phyloP scores from a whole-genome alignment of 2,113 vertebrate genomes.

The Erinaceus europaeus region DNA sequence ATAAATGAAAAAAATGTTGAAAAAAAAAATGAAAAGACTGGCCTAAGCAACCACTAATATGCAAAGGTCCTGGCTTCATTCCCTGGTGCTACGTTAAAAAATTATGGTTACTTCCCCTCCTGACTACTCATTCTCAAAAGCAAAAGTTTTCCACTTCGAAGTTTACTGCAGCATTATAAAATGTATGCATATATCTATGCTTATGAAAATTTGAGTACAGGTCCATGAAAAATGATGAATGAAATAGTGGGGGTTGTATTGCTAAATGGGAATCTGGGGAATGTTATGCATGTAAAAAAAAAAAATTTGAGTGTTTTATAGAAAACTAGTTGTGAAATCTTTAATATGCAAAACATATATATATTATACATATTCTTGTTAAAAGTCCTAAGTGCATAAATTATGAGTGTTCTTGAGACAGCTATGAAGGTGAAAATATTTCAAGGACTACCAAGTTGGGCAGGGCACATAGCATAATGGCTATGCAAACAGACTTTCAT shows the following conservation, averaged over 20 bases:
- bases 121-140: background rate
- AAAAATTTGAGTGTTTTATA: background rate
- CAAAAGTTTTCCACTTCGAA: background rate
- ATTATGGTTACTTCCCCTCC: slow-evolving; percentile 27
- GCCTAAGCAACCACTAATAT: too few relatives aligned
- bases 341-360: slow-evolving; percentile 34
- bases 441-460: background rate
- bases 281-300: too few relatives aligned
- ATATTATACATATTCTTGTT: background rate
- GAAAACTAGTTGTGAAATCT: background rate
- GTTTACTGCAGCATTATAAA: background rate
- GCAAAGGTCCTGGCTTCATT: too few relatives aligned
- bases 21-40: too few relatives aligned
- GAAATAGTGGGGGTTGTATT: too few relatives aligned
- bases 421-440: background rate
- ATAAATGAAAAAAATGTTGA: too few relatives aligned
- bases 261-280: too few relatives aligned
- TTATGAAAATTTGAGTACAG: too few relatives aligned
- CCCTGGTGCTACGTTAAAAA: too few relatives aligned
- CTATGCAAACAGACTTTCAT: too few relatives aligned
- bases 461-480: too few relatives aligned
- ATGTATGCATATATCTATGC: background rate
- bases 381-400: slow-evolving; percentile 1
- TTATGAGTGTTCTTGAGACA: slow-evolving; percentile 1
- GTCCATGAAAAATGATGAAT: too few relatives aligned